A percentile compares a stretch with the other conserved stretches of the same genome.
Evolutionary conservation across 2,888 invertebrate species (phyloP).

Genomic region (Trachelus tabidus): DNA sequence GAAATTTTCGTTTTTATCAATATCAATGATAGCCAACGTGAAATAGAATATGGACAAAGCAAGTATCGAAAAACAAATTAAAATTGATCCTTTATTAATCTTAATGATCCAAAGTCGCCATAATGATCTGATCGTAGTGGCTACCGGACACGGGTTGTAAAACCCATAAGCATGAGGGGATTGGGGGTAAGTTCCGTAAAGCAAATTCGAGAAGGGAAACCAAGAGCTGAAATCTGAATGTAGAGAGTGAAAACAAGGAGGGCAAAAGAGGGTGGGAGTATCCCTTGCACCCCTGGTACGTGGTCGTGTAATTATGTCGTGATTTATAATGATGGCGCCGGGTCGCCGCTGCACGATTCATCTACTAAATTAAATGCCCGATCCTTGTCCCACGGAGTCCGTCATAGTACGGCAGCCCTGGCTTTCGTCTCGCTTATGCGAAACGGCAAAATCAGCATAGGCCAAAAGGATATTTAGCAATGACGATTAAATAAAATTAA

Average conservation of each 20-base stretch:
- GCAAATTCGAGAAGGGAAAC: neutral
- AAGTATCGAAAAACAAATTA: neutral
- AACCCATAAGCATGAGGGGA: neutral
- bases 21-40: neutral
- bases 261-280: conserved; percentile 20
- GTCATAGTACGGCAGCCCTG: conserved; percentile 33
- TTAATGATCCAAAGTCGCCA: neutral
- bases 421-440: conserved; percentile 29
- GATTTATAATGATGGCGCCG: conserved; percentile 56
- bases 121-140: neutral
- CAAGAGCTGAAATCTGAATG: neutral
- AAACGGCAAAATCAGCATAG: neutral
- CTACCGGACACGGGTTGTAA: neutral
- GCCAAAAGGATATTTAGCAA: neutral
- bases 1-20: neutral
- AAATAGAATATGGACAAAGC: neutral
- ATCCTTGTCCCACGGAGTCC: conserved; percentile 44
- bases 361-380: conserved; percentile 52
- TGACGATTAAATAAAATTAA: neutral
- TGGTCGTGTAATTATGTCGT: conserved; percentile 53
- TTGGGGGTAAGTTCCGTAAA: neutral
- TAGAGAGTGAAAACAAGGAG: neutral
- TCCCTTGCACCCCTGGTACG: conserved; percentile 37
- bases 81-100: neutral
- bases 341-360: conserved; percentile 44